Percentiles rank a stretch among this genome's conserved stretches.
These are phyloP conservation scores for Machimus atricapillus DNA, from an alignment of 2,888 invertebrate genomes.

Conservation along the genomic window DNA sequence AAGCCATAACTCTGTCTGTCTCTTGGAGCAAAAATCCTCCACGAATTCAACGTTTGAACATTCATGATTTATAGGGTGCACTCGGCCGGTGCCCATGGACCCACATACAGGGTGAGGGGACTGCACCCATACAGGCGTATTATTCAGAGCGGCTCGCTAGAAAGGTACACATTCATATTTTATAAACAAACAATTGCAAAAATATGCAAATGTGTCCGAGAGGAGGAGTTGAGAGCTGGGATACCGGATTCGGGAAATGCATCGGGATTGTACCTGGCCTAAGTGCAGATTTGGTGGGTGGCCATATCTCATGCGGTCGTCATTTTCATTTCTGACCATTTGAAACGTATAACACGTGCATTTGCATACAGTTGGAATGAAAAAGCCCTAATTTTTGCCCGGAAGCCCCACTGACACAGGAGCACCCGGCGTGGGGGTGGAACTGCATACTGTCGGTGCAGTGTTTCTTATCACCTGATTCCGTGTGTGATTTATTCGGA, in stretches of 20 bases:
- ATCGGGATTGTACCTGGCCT: not conserved
- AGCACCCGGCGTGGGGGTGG: not conserved
- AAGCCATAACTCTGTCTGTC: conserved; percentile 41
- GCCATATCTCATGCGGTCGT: conserved; percentile 8
- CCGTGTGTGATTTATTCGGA: not conserved
- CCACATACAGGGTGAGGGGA: not conserved
- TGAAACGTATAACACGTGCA: not conserved
- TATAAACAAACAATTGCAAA: conserved; percentile 40
- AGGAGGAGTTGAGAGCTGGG: not conserved
- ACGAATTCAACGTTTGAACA: conserved; percentile 22
- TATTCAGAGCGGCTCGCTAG: not conserved
- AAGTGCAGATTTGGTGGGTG: not conserved
- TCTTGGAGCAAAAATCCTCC: conserved; percentile 35
- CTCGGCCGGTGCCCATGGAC: not conserved
- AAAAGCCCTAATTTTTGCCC: not conserved
- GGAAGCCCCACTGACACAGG: not conserved
- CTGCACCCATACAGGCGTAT: not conserved
- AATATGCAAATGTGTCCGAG: conserved; percentile 29
- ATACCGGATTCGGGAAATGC: not conserved
- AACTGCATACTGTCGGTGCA: not conserved
- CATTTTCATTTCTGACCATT: conserved; percentile 12
- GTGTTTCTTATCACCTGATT: conserved; percentile 1
- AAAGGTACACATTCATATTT: conserved; percentile 35
- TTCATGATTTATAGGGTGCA: conserved; percentile 32
- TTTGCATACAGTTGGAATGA: not conserved